Evolutionary conservation across 1,140 invertebrate species (phyloP).

Genomic region (Rhizoglyphus robini): DNA sequence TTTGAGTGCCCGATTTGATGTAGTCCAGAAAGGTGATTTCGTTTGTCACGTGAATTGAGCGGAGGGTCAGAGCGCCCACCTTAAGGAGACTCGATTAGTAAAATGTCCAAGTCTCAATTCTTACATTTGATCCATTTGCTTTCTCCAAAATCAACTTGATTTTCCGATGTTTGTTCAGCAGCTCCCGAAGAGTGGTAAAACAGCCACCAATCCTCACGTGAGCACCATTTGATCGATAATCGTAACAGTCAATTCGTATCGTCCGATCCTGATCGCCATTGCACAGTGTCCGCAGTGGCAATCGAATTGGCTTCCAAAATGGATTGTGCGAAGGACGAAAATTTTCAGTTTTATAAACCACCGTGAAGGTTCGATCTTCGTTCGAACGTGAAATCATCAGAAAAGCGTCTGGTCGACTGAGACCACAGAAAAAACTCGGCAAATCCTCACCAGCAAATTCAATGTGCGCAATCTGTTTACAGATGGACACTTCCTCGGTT

Average conservation of each 20-base stretch:
- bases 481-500: slow-evolving; percentile 39
- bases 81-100: too few species aligned
- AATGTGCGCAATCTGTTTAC: slow-evolving; percentile 39
- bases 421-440: slow-evolving; percentile 41
- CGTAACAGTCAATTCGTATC: slow-evolving; percentile 26
- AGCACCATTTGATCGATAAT: slow-evolving; percentile 19
- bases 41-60: slow-evolving; percentile 5
- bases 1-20: slow-evolving; percentile 32
- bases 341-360: slow-evolving; percentile 43
- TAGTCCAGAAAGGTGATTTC: slow-evolving; percentile 24
- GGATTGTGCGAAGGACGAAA: slow-evolving; percentile 43
- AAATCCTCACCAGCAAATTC: slow-evolving; percentile 37
- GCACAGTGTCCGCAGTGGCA: slow-evolving; percentile 42
- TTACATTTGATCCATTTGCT: too few species aligned
- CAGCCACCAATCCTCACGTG: slow-evolving; percentile 19
- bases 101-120: too few species aligned
- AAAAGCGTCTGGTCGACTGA: slow-evolving; percentile 44
- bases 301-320: slow-evolving; percentile 42
- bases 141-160: not conserved
- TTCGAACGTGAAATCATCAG: slow-evolving; percentile 29
- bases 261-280: slow-evolving; percentile 46
- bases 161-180: not conserved
- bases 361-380: slow-evolving; percentile 32
- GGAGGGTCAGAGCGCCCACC: slow-evolving; percentile 1
- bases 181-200: slow-evolving; percentile 18